Conservation (phyloP, 2,797 vertebrate species). For the Helarctos malayanus region DNA sequence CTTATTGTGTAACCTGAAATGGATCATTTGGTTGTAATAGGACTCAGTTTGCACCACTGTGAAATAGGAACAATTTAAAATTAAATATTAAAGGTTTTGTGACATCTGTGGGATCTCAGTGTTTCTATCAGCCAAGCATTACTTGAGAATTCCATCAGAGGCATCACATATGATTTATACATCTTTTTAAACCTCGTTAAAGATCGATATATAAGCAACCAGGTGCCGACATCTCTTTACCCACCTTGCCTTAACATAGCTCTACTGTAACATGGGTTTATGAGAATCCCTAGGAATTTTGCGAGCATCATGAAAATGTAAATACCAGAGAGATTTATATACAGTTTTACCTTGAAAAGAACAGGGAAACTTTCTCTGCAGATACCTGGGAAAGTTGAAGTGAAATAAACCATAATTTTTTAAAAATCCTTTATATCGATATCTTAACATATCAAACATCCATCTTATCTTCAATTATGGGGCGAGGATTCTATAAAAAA, state of each 20-base stretch:
- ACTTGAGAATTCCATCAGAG: not conserved
- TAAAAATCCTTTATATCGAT: not conserved
- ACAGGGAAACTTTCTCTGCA: not conserved
- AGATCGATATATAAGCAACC: not conserved
- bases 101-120: not conserved
- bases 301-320: constrained; percentile 39
- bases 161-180: not conserved
- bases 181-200: not conserved
- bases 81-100: not conserved
- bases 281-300: constrained; percentile 1
- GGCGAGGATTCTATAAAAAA: not conserved
- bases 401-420: constrained; percentile 29
- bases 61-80: constrained; percentile 9
- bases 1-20: not conserved
- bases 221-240: not conserved
- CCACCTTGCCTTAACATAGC: constrained; percentile 19
- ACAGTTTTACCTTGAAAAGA: not conserved
- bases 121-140: not conserved
- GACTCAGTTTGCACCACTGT: not conserved
- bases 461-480: not conserved
- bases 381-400: not conserved
- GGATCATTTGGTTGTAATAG: not conserved
- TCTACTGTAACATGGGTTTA: not conserved
- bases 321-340: not conserved
- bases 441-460: not conserved